Evolutionary conservation across 2,797 vertebrate species (phyloP).

Genomic region (Antennarius maculatus): DNA sequence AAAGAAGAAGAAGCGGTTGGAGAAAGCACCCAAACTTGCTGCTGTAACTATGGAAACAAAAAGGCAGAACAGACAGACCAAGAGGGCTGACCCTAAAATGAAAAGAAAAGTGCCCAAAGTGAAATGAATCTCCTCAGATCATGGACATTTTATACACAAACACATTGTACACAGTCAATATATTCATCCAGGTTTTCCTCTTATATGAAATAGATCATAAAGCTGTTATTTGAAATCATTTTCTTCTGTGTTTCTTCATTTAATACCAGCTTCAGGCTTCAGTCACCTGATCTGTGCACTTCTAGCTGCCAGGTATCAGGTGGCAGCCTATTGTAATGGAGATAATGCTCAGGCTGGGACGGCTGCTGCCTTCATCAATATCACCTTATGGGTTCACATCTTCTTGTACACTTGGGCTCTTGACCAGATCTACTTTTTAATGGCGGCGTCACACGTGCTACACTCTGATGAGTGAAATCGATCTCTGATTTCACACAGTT

Average conservation of each 20-base stretch:
- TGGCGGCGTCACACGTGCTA: background rate
- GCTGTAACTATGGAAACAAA: slow-evolving; percentile 32
- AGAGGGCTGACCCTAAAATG: slow-evolving; percentile 47
- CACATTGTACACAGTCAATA: background rate
- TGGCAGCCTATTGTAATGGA: slow-evolving; percentile 63
- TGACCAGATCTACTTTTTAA: background rate
- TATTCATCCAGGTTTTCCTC: slow-evolving; percentile 15
- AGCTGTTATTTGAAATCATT: slow-evolving; percentile 3
- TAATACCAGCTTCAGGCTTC: slow-evolving; percentile 10
- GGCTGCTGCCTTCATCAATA: slow-evolving; percentile 47
- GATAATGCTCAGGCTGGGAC: slow-evolving; percentile 33
- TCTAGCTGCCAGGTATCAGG: slow-evolving; percentile 45
- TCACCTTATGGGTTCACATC: background rate
- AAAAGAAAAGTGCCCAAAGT: slow-evolving; percentile 66
- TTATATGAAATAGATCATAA: slow-evolving; percentile 23
- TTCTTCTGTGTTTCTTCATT: too few relatives aligned
- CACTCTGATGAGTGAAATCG: background rate
- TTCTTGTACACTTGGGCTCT: background rate
- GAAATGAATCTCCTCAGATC: slow-evolving; percentile 50
- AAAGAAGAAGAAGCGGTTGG: slow-evolving; percentile 59
- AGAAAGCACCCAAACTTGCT: slow-evolving; percentile 53
- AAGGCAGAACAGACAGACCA: slow-evolving; percentile 45
- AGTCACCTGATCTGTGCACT: too few relatives aligned
- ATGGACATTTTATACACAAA: slow-evolving; percentile 38
- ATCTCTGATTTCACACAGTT: background rate